phyloP scores from a whole-genome alignment of 2,888 invertebrate species.

The Siphonodentalium dalli region DNA sequence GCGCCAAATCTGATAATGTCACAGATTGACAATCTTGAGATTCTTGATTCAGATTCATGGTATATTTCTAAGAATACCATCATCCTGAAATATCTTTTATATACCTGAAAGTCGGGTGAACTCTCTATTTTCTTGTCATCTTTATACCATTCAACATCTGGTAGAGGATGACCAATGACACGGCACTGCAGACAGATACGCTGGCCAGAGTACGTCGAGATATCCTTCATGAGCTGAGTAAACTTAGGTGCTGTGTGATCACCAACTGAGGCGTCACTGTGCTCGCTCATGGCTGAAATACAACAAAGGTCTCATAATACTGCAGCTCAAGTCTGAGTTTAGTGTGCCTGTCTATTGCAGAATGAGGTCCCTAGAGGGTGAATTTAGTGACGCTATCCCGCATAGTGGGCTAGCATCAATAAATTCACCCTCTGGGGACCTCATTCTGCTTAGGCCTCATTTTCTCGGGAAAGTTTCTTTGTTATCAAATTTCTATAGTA shows the following conservation, averaged over 20 bases:
- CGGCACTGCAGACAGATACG: slow-evolving; percentile 61
- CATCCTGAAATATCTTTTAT: too few relatives aligned
- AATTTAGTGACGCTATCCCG: too few relatives aligned
- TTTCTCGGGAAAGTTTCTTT: too few relatives aligned
- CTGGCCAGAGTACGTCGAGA: slow-evolving; percentile 73
- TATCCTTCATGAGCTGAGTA: slow-evolving; percentile 73
- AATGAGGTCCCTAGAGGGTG: too few relatives aligned
- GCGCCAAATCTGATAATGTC: too few relatives aligned
- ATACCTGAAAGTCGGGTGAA: slow-evolving; percentile 72
- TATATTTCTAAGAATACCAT: too few relatives aligned
- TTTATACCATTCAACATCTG: slow-evolving; percentile 81
- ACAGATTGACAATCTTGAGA: too few relatives aligned
- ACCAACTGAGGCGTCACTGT: slow-evolving; percentile 59
- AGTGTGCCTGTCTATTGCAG: not conserved
- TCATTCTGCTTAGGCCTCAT: too few relatives aligned
- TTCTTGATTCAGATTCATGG: too few relatives aligned
- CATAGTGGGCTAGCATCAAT: too few relatives aligned
- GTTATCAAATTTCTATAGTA: too few relatives aligned
- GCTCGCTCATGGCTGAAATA: slow-evolving; percentile 61
- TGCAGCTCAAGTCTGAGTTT: not conserved
- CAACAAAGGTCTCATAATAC: not conserved
- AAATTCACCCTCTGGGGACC: too few relatives aligned
- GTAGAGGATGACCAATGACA: slow-evolving; percentile 62
- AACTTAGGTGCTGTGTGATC: slow-evolving; percentile 62
- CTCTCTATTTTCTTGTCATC: slow-evolving; percentile 73